Conservation (phyloP, 2,888 invertebrate genomes). For the Epinotia demarniana region DNA sequence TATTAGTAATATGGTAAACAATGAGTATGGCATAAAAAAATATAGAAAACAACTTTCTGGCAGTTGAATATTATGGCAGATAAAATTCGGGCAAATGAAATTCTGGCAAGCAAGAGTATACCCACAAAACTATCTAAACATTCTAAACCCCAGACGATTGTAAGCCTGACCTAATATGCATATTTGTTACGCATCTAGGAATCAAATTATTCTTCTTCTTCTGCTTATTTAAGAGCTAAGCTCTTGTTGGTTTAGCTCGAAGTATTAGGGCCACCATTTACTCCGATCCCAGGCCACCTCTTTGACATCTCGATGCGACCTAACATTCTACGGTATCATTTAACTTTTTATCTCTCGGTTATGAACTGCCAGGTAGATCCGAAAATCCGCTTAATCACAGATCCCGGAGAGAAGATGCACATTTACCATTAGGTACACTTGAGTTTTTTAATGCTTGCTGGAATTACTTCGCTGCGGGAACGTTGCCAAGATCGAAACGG, state of each 20-base stretch:
- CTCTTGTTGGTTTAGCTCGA: no score
- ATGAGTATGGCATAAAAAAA: no score
- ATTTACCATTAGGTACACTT: slow-evolving; percentile 10
- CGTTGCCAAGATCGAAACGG: slow-evolving; percentile 26
- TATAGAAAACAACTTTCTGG: no score
- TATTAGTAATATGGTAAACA: no score
- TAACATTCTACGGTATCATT: no score
- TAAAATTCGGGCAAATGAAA: no score
- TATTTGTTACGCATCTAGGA: neutral
- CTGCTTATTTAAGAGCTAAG: no score
- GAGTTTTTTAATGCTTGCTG: slow-evolving; percentile 26
- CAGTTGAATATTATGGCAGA: no score
- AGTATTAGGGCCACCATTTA: no score
- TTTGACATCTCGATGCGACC: no score
- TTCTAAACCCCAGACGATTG: neutral
- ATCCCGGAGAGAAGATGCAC: slow-evolving; percentile 7
- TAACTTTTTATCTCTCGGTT: neutral
- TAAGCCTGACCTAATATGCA: neutral
- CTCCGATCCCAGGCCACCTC: no score
- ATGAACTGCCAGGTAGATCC: neutral
- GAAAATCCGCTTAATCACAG: neutral
- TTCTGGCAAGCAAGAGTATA: no score
- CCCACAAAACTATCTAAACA: neutral
- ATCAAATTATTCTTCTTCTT: neutral
- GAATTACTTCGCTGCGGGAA: slow-evolving; percentile 23